These are phyloP conservation scores for Saguinus midas DNA, from an alignment of 2,113 vertebrate species.

Conservation along the genomic window DNA sequence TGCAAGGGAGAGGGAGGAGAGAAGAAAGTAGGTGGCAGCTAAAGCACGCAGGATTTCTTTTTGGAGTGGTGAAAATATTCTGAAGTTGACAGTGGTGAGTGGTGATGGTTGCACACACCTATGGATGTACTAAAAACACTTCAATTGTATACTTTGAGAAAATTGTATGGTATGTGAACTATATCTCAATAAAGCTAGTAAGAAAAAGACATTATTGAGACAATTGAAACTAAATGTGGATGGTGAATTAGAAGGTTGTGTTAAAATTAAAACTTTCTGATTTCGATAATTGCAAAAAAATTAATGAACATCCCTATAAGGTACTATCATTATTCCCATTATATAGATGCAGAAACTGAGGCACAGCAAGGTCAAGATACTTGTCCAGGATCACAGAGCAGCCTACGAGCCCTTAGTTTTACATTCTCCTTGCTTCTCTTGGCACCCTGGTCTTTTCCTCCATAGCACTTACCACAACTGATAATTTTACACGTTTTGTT, in stretches of 20 bases:
- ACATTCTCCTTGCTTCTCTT: neutral
- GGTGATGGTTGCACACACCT: neutral
- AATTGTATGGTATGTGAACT: neutral
- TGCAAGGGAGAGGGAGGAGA: rapidly evolving
- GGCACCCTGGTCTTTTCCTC: neutral
- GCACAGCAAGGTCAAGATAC: neutral
- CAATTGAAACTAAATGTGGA: neutral
- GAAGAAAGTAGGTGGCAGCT: neutral
- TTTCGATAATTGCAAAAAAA: neutral
- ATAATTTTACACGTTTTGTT: neutral
- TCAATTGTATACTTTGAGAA: neutral
- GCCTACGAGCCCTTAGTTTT: neutral
- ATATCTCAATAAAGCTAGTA: neutral
- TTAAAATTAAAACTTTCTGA: neutral
- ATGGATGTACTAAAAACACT: neutral
- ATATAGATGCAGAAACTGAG: neutral
- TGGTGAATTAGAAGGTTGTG: neutral
- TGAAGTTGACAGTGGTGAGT: neutral
- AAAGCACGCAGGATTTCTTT: neutral
- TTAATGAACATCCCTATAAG: neutral
- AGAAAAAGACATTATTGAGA: neutral
- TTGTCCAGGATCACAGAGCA: neutral
- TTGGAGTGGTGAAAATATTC: neutral
- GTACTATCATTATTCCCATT: neutral
- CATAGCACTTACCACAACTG: neutral